Evolutionary conservation across 2,888 invertebrate species (phyloP).

Genomic region (Adela reaumurella): DNA sequence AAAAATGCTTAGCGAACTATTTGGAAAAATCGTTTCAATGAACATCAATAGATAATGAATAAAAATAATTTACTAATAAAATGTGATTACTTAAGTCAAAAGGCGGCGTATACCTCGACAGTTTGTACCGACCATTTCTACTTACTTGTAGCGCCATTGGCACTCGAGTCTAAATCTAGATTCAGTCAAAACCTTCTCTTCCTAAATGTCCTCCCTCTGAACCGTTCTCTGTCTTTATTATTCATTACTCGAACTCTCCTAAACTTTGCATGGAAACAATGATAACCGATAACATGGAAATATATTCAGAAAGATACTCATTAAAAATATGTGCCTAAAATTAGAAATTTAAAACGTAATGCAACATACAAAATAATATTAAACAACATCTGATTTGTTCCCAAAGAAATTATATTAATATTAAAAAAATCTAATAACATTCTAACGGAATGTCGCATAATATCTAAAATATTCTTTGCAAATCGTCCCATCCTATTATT

Average conservation of each 20-base stretch:
- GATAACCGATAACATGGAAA: conserved; percentile 44
- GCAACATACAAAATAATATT: conserved; percentile 55
- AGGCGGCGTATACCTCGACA: conserved; percentile 44
- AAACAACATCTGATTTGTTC: conserved; percentile 57
- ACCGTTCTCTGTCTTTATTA: conserved; percentile 32
- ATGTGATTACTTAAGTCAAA: conserved; percentile 33
- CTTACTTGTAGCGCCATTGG: conserved; percentile 21
- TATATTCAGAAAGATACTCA: conserved; percentile 28
- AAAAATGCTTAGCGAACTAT: not conserved
- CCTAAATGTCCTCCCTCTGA: too few relatives aligned
- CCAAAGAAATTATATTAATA: conserved; percentile 48
- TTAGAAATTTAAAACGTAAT: conserved; percentile 36
- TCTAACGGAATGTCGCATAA: conserved; percentile 54
- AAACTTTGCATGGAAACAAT: conserved; percentile 52
- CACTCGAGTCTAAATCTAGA: conserved; percentile 23
- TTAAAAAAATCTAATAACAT: conserved; percentile 52
- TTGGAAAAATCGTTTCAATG: conserved; percentile 27
- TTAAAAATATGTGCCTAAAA: conserved; percentile 23
- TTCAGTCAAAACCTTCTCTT: conserved; percentile 1
- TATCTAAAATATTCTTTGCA: conserved; percentile 55
- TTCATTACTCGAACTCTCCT: conserved; percentile 51
- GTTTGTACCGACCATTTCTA: conserved; percentile 43
- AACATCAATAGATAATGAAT: conserved; percentile 51
- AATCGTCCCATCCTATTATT: conserved; percentile 54
- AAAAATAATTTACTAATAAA: conserved; percentile 49